Percentiles rank a stretch among this genome's conserved stretches.
phyloP scores from a whole-genome alignment of 2,113 vertebrate genomes.

The Grantiella picta region DNA sequence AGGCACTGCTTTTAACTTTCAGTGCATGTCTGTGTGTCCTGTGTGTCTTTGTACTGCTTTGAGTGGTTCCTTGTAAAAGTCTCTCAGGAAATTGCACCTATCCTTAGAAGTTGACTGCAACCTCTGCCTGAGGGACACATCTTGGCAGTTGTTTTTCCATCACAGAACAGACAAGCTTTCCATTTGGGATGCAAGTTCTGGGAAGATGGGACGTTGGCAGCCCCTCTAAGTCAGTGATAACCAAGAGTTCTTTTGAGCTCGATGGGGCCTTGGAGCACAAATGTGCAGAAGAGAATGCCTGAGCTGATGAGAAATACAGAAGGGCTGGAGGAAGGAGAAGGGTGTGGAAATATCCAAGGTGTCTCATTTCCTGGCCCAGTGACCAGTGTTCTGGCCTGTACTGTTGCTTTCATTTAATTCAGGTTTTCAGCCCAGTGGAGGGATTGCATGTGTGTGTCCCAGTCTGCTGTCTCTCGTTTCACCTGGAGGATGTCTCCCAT shows the following conservation, averaged over 20 bases:
- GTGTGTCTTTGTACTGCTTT: constrained; percentile 39
- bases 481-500: neutral
- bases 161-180: neutral
- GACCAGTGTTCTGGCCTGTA: neutral
- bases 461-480: neutral
- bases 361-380: neutral
- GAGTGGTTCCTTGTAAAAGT: neutral
- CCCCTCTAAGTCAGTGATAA: neutral
- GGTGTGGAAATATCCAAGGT: neutral
- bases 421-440: neutral
- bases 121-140: neutral
- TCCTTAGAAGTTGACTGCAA: neutral
- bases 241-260: neutral
- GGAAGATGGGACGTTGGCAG: neutral
- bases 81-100: neutral
- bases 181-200: neutral
- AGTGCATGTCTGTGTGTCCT: neutral
- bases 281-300: neutral
- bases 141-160: neutral
- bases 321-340: neutral
- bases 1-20: constrained; percentile 22
- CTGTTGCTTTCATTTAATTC: neutral
- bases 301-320: neutral
- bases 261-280: neutral
- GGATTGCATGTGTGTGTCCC: neutral